phyloP scores from a whole-genome alignment of 2,888 invertebrate genomes.

The Tetramorium bicarinatum region DNA sequence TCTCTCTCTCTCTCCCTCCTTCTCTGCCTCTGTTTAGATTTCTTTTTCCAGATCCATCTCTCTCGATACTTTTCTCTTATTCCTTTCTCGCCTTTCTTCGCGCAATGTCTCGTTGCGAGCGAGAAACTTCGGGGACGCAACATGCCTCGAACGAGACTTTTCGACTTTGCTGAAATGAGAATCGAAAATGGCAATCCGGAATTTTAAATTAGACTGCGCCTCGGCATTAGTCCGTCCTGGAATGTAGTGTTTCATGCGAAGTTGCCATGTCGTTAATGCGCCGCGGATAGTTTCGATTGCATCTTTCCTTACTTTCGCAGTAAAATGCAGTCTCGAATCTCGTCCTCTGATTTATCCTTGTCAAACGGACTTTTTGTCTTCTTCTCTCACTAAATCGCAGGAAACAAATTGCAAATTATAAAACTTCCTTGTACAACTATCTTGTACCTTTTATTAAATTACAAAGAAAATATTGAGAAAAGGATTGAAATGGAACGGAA shows the following conservation, averaged over 20 bases:
- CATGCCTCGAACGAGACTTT: slow-evolving; percentile 49
- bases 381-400: background rate
- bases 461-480: background rate
- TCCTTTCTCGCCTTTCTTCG: too few species aligned
- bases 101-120: slow-evolving; percentile 49
- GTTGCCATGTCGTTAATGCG: slow-evolving; percentile 18
- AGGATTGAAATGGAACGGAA: background rate
- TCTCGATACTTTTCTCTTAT: slow-evolving; percentile 58
- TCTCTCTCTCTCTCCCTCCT: slow-evolving; percentile 16
- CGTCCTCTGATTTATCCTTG: slow-evolving; percentile 2
- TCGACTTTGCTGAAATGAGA: slow-evolving; percentile 35
- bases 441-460: background rate
- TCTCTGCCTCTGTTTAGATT: background rate
- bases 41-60: slow-evolving; percentile 4
- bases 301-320: slow-evolving; percentile 26
- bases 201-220: slow-evolving; percentile 63
- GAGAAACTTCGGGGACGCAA: slow-evolving; percentile 56
- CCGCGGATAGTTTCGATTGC: slow-evolving; percentile 32
- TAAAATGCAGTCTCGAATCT: slow-evolving; percentile 14
- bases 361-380: slow-evolving; percentile 2
- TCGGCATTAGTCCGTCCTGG: slow-evolving; percentile 14
- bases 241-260: slow-evolving; percentile 36
- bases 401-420: slow-evolving; percentile 2
- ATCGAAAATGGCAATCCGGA: slow-evolving; percentile 62
- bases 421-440: background rate